Conservation (phyloP, 2,113 vertebrate genomes). For the human (Homo sapiens) region DNA sequence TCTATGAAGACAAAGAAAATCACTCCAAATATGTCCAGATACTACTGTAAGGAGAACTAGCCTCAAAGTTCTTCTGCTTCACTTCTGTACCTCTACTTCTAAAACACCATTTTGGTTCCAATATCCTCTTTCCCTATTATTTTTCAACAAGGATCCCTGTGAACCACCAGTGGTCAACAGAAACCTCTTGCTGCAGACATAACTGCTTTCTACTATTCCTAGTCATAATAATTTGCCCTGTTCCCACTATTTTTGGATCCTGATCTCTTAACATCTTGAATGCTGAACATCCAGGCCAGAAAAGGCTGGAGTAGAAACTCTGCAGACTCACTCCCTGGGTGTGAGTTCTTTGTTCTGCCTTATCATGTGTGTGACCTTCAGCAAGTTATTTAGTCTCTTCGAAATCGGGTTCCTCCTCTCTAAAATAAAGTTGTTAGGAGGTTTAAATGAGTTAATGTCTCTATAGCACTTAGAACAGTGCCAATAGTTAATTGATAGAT, state of each 20-base stretch:
- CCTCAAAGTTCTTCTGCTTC: not conserved
- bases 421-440: not conserved
- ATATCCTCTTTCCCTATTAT: not conserved
- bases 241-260: not conserved
- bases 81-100: not conserved
- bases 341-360: not conserved
- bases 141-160: not conserved
- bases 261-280: not conserved
- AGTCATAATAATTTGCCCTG: not conserved
- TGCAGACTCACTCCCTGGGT: not conserved
- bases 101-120: not conserved
- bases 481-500: not conserved
- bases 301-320: not conserved
- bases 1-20: not conserved
- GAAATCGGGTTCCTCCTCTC: not conserved
- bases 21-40: not conserved
- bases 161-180: not conserved
- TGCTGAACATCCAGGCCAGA: not conserved
- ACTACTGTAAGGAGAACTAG: not conserved
- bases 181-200: not conserved
- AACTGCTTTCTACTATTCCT: not conserved
- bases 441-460: not conserved
- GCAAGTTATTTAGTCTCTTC: constrained; percentile 1
- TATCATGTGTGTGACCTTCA: not conserved
- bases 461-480: not conserved